Conservation (phyloP, 1,140 invertebrate genomes). For the Drosophila cardini region DNA sequence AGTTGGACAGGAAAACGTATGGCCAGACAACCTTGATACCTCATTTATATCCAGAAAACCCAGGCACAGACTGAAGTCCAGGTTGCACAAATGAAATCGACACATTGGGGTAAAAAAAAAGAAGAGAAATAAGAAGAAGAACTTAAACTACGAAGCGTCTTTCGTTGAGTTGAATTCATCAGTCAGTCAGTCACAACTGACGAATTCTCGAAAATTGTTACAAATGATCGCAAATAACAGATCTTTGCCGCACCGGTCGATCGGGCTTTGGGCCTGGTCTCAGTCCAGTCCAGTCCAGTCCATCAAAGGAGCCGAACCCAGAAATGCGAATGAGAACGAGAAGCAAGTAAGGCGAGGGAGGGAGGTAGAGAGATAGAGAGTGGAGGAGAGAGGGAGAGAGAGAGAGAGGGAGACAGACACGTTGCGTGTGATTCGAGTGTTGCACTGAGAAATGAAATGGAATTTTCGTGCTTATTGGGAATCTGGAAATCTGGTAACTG, state of each 20-base stretch:
- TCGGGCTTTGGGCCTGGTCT: slow-evolving; percentile 24
- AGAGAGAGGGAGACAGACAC: slow-evolving; percentile 16
- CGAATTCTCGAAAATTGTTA: slow-evolving; percentile 83
- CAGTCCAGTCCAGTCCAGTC: slow-evolving; percentile 42
- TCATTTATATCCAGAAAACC: slow-evolving; percentile 80
- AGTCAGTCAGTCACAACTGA: slow-evolving; percentile 51
- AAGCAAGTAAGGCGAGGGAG: slow-evolving; percentile 2
- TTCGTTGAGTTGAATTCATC: slow-evolving; percentile 50
- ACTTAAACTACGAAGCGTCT: background rate
- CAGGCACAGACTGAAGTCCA: slow-evolving; percentile 5
- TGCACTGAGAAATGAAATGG: slow-evolving; percentile 33
- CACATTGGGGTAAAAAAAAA: slow-evolving; percentile 67
- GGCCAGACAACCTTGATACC: slow-evolving; percentile 83
- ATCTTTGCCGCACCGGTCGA: slow-evolving; percentile 71
- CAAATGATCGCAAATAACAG: slow-evolving; percentile 85
- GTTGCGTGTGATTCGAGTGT: slow-evolving; percentile 55
- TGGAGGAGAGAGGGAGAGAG: background rate
- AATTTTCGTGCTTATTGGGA: slow-evolving; percentile 33
- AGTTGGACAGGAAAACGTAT: slow-evolving; percentile 76
- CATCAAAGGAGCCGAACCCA: slow-evolving; percentile 78
- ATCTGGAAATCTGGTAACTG: slow-evolving; percentile 9
- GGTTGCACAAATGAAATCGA: slow-evolving; percentile 76
- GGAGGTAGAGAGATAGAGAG: slow-evolving; percentile 19
- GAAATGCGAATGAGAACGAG: slow-evolving; percentile 1
- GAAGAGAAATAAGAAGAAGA: slow-evolving; percentile 14